phyloP scores from a whole-genome alignment of 2,888 invertebrate species.

The Aspidiotus destructor region DNA sequence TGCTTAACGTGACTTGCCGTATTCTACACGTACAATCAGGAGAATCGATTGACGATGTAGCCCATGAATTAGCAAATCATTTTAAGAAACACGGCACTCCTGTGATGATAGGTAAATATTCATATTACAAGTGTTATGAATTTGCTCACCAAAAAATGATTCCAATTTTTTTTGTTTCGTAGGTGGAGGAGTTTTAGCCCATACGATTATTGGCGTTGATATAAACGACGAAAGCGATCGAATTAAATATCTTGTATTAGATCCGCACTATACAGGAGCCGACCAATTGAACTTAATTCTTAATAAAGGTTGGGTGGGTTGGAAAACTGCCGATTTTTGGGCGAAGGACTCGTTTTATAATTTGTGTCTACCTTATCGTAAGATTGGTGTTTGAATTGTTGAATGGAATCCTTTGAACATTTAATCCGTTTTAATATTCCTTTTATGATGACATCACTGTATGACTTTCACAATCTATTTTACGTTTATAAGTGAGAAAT shows the following conservation, averaged over 20 bases:
- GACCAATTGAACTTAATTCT: slow-evolving; percentile 67
- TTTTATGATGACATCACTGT: too few species aligned
- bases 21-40: slow-evolving; percentile 80
- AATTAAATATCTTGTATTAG: slow-evolving; percentile 85
- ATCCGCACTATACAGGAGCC: slow-evolving; percentile 92
- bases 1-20: slow-evolving; percentile 64
- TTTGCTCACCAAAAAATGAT: background rate
- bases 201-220: slow-evolving; percentile 93
- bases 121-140: background rate
- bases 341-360: slow-evolving; percentile 90
- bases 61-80: slow-evolving; percentile 75
- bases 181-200: slow-evolving; percentile 95
- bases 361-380: slow-evolving; percentile 80
- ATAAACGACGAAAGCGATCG: slow-evolving; percentile 70
- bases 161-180: slow-evolving; percentile 18
- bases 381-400: slow-evolving; percentile 42
- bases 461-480: too few species aligned
- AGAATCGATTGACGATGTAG: slow-evolving; percentile 65
- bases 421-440: too few species aligned
- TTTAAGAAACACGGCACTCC: slow-evolving; percentile 90
- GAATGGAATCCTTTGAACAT: background rate
- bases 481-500: too few species aligned
- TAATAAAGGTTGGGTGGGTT: slow-evolving; percentile 91
- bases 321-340: slow-evolving; percentile 95
- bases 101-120: slow-evolving; percentile 81